Conservation (phyloP, 1,140 invertebrate species). For the Heliconius hermathena region DNA sequence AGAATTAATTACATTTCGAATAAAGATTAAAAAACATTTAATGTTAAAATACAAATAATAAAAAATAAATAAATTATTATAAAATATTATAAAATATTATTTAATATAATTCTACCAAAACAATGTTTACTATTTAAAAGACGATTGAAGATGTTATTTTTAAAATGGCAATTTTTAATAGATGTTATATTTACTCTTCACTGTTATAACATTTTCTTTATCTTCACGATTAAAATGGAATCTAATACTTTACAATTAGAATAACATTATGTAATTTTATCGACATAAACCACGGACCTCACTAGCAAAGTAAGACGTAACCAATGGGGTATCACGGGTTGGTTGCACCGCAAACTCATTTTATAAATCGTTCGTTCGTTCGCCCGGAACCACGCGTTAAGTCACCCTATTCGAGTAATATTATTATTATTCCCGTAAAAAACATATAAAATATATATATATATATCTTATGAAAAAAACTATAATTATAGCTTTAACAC, state of each 20-base stretch:
- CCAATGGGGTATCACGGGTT: conserved; percentile 78
- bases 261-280: not conserved
- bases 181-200: no score
- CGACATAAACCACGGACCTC: conserved; percentile 25
- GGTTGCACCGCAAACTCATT: conserved; percentile 81
- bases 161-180: no score
- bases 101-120: no score
- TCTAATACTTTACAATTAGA: not conserved
- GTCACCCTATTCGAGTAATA: conserved; percentile 54
- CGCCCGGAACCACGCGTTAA: conserved; percentile 77
- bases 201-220: no score
- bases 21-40: no score
- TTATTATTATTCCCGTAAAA: conserved; percentile 11
- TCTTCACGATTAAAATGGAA: no score
- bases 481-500: not conserved
- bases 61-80: no score
- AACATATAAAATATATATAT: not conserved
- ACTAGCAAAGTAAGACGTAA: conserved; percentile 78
- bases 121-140: no score
- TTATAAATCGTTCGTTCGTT: conserved; percentile 77
- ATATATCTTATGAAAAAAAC: not conserved
- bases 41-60: no score
- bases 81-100: no score
- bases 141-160: no score
- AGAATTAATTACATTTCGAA: no score